Base-by-base conservation (phyloP, 2,797 vertebrate genomes). In the Sebastes steindachneri region DNA sequence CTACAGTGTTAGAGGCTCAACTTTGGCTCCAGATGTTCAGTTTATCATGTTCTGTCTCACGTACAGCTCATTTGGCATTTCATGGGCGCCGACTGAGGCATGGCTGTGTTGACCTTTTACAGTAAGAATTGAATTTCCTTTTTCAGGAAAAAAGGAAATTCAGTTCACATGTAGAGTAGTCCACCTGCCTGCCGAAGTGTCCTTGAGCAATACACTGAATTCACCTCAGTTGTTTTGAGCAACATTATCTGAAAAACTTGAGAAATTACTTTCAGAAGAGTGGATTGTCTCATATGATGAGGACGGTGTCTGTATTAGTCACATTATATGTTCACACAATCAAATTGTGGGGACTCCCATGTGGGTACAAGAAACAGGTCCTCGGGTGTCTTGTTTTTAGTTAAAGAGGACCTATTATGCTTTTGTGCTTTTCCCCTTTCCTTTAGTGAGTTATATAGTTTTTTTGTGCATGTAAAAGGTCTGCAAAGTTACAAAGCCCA, bases 31-130 rank as follows among this genome's bases (percentile, higher is more conserved):
- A 10, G 26, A 29, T 72, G 41, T 29, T 31, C 25, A 5, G 11
- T 57, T 76, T 11, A 15, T 76, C 17, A 15, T 67, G 7, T 54
- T 86, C 25, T 62, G 51, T 79, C 28, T 64, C 21, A 35, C 28
- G 10, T 76, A 60, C 59, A 60, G 62, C 48, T 31, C 25, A 6
- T 73, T 59, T 78, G 82, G 57, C 62, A 89, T 90, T 91, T 91
- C 29, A 59, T 69, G 4, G 35, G 33, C 28, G 15, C 54, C 48
- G 8, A 53, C 19, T 62, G 75, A 77, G 26, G 6, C 55, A 31
- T 31, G 28, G 45, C 7, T 73, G 12, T 31, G 65, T 45, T 82
- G 62, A 83, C 86, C 90, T 91, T 89, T 63, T 68, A 2, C 23
- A 29, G 10, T 59, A 48, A 66, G 7, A 83, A 77, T 87, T 73